These are phyloP conservation scores for Pangasius mekongensis DNA, from an alignment of 2,797 vertebrate genomes.

Conservation along the genomic window DNA sequence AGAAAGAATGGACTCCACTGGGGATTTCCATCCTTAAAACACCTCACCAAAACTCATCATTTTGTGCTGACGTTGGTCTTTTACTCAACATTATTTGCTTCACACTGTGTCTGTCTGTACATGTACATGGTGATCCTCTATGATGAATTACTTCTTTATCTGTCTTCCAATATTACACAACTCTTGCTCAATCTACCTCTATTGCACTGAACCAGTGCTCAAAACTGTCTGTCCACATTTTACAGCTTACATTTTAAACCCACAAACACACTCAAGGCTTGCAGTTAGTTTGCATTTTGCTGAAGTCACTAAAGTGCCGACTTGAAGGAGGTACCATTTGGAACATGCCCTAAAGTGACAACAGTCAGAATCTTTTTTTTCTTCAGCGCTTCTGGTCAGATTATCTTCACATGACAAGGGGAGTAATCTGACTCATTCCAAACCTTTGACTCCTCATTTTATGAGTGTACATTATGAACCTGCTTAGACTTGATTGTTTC, in stretches of 20 bases:
- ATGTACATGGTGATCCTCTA: not conserved
- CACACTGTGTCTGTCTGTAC: not conserved
- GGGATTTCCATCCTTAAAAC: not conserved
- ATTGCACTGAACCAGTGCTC: not conserved
- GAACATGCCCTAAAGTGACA: not conserved
- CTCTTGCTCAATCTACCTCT: not conserved
- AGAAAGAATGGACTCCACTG: not conserved
- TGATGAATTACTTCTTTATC: not conserved
- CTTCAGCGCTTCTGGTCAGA: not conserved
- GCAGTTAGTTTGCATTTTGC: not conserved
- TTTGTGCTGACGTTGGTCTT: not conserved
- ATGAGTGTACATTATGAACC: not conserved
- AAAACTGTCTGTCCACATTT: not conserved
- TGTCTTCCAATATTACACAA: not conserved
- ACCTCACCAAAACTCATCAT: not conserved
- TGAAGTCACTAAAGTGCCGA: not conserved
- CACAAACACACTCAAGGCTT: not conserved
- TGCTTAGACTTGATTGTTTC: not conserved
- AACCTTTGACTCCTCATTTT: not conserved
- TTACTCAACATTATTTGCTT: slow-evolving; percentile 14
- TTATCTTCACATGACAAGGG: not conserved
- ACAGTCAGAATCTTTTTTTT: not conserved
- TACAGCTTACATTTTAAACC: not conserved
- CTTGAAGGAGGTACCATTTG: not conserved
- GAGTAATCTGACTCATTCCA: not conserved